phyloP scores from a whole-genome alignment of 2,113 vertebrate genomes.

The Clinocottus analis region DNA sequence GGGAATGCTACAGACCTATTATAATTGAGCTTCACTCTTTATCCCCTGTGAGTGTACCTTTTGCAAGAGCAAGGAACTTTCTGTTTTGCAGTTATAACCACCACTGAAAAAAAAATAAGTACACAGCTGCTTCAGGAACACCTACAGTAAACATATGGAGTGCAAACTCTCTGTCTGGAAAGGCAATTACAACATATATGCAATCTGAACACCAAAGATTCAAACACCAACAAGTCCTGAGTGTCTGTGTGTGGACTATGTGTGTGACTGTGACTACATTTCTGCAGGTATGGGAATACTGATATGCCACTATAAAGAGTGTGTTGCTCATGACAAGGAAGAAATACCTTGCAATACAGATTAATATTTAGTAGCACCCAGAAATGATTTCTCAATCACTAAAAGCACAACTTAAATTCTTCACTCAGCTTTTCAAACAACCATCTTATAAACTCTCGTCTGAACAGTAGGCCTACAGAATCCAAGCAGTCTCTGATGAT shows the following conservation, averaged over 20 bases:
- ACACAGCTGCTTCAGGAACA: constrained; percentile 72
- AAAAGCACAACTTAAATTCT: constrained; percentile 52
- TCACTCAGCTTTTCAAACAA: constrained; percentile 41
- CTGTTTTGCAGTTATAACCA: constrained; percentile 47
- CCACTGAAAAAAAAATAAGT: constrained; percentile 30
- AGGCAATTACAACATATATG: constrained; percentile 55
- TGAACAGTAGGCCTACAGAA: constrained; percentile 53
- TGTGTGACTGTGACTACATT: constrained; percentile 40
- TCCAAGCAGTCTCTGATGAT: constrained; percentile 56
- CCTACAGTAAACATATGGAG: constrained; percentile 75
- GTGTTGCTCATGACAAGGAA: constrained; percentile 51
- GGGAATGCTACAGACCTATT: constrained; percentile 1
- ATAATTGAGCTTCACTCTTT: constrained; percentile 34
- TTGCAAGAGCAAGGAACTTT: constrained; percentile 35
- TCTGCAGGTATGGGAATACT: constrained; percentile 75
- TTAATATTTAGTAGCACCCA: constrained; percentile 59
- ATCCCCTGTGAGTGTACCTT: constrained; percentile 41
- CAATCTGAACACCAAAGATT: constrained; percentile 57
- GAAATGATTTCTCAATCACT: constrained; percentile 55
- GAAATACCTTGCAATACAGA: constrained; percentile 49
- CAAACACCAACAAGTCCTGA: constrained; percentile 68
- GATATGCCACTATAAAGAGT: constrained; percentile 58
- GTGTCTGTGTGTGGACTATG: constrained; percentile 61
- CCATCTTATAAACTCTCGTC: constrained; percentile 22
- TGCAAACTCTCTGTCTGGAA: constrained; percentile 77